phyloP scores from a whole-genome alignment of 2,797 vertebrate genomes.

The Sebastes steindachneri region DNA sequence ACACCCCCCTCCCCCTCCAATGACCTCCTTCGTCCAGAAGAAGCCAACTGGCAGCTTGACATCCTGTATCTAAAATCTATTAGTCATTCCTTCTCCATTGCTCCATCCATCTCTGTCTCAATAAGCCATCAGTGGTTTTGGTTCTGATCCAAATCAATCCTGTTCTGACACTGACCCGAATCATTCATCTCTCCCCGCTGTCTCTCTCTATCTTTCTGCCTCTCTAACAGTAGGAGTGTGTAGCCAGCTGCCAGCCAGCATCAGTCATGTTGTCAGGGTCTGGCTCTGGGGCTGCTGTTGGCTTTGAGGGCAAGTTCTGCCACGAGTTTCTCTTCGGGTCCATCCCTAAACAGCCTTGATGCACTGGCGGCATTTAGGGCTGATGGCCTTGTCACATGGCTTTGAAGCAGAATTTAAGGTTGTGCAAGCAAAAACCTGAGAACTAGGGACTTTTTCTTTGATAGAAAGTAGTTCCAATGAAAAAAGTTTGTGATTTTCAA shows the following conservation, averaged over 20 bases:
- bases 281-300: conserved; percentile 67
- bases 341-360: conserved; percentile 58
- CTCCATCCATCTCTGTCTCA: conserved; percentile 75
- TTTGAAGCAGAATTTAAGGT: conserved; percentile 16
- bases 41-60: conserved; percentile 73
- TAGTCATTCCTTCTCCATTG: conserved; percentile 71
- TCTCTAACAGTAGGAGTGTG: conserved; percentile 77
- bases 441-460: background rate
- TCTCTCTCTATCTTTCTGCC: conserved; percentile 72
- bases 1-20: background rate
- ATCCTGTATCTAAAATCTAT: conserved; percentile 77
- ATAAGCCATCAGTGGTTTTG: conserved; percentile 81
- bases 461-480: background rate
- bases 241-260: conserved; percentile 78
- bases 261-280: conserved; percentile 79
- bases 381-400: conserved; percentile 16
- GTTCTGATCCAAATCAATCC: conserved; percentile 81
- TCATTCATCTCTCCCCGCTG: conserved; percentile 77
- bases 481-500: background rate
- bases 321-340: conserved; percentile 50
- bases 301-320: conserved; percentile 63
- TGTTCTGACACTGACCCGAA: conserved; percentile 76
- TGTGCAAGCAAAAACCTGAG: conserved; percentile 9
- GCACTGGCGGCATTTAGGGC: conserved; percentile 44
- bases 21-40: conserved; percentile 65